Evolutionary conservation across 2,888 invertebrate species (phyloP), one percentile per base, ranked within the genome.

Genomic region (Amaurobius ferox): DNA sequence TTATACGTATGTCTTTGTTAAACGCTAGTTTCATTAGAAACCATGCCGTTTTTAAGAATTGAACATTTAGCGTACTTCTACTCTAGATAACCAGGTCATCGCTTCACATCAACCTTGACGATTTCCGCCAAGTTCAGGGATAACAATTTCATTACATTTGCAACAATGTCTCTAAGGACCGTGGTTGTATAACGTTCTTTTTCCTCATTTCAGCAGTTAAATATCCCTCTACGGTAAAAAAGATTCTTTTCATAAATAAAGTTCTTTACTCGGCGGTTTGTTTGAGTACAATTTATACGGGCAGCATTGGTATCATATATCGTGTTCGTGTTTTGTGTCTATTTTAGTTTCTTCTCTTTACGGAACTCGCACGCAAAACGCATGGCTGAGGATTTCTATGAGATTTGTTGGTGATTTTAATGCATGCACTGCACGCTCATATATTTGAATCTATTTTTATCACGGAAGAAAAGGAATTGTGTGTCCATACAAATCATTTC

Each of bases 81-180:
- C 9, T 44, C 44, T 44, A 29, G 32, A 71, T 72, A 79, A 72
- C 23, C 64, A 66, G 80, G 80, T 81, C 74, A 81, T 55, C 80
- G 67, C 61, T 67, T 55, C 62, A 68, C 39, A 26, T 74, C 80
- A 81, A 81, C 80, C 80, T 81, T 81, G 80, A 81, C 80, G 74
- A 55, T 48, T 81, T 81, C 74, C 80, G 68, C 68, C 80, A 81
- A 81, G 80, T 81, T 81, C 74, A 81, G 35, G 74, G 68, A 66
- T 66, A 32, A n/a, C 1, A 9, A 35, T 19, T 66, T 66, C 16
- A 66, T 66, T 66, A 30, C 32, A n/a, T 66, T 66, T 32, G 23
- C 23, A 66, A 66, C 66, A 66, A 66, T 66, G 66, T 3, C 6
- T 23, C 5, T 23, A 16, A 55, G 55, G 23, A 55, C 55, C 2